Base-by-base conservation (phyloP, 2,888 invertebrate species). In the Carabus problematicus region DNA sequence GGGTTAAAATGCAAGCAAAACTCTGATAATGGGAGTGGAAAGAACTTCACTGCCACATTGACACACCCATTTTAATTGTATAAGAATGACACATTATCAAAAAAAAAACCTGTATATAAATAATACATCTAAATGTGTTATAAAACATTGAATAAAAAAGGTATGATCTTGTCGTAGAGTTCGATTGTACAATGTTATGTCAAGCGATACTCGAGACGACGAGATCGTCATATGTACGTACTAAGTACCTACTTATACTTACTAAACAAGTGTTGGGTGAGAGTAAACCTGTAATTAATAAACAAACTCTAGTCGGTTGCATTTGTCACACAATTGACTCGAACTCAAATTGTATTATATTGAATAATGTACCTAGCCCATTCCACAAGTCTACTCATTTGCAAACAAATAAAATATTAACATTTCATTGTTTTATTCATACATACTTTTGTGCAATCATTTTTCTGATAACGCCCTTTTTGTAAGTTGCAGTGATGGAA, bases 201-300 rank as follows among this genome's bases (percentile, higher is more conserved):
- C n/a, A 29, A 56, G 40, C 29, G 29, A 9, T 4, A 69, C 40
- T 29, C 12, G 40, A 29, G 40, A 12, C 9, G 62, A 47, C 42
- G n/a, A 11, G 55, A 54, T 69, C 69, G 56, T 69, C n/a, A 49
- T 72, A 77, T 79, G 82, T 82, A 82, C 78, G 81, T 82, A 82
- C 82, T 80, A 79, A 80, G 81, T 82, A 82, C 82, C 77, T 79
- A 29, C 29, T 29, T 29, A 29, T 52, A 78, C 76, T 77, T 76
- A 64, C n/a, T n/a, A 55, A 45, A 54, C 59, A 67, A 67, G 60
- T 67, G 60, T 60, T 67, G 67, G 67, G 67, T 67, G 67, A 60
- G 67, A 67, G 67, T 66, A 60, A 67, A 49, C 12, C 60, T 67
- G 67, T 67, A 67, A 67, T 67, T 67, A 70, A 64, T 61, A 56